A percentile compares a stretch with the other conserved stretches of the same genome.
Evolutionary conservation across 2,113 vertebrate species (phyloP).

Genomic region (Phocoena phocoena): DNA sequence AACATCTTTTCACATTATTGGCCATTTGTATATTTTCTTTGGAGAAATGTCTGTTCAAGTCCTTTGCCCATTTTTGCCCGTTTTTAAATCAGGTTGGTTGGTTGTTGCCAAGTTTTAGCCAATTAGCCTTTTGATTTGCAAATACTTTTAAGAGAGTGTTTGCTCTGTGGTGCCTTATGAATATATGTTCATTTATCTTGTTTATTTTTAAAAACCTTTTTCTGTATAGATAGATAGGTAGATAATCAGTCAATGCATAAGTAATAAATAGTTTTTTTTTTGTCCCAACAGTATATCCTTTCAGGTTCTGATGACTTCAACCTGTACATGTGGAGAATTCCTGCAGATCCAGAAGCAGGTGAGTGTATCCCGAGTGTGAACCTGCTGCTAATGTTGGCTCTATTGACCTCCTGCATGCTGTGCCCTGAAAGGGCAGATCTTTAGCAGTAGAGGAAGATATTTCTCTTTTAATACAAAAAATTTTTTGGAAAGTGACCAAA

Average conservation of each 20-base stretch:
- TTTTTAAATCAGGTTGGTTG: not conserved
- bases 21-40: slow-evolving; percentile 17
- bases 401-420: not conserved
- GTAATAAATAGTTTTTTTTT: slow-evolving; percentile 63
- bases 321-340: slow-evolving; percentile 99
- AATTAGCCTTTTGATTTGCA: slow-evolving; percentile 18
- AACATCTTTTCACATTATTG: not conserved
- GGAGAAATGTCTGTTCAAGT: not conserved
- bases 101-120: slow-evolving; percentile 24
- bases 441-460: not conserved
- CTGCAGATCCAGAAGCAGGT: slow-evolving; percentile 97
- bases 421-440: not conserved
- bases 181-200: slow-evolving; percentile 3
- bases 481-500: slow-evolving; percentile 18
- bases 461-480: slow-evolving; percentile 30
- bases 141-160: slow-evolving; percentile 10
- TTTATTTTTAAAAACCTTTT: slow-evolving; percentile 16
- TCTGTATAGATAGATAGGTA: not conserved
- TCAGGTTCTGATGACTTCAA: slow-evolving; percentile 99
- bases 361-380: slow-evolving; percentile 35
- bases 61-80: not conserved
- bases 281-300: slow-evolving; percentile 93
- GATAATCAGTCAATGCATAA: not conserved
- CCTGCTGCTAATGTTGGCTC: not conserved
- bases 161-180: not conserved